Conservation (phyloP, 30 jellyfish, hydroid and myxozoan genomes). For the Aurelia sp. region DNA sequence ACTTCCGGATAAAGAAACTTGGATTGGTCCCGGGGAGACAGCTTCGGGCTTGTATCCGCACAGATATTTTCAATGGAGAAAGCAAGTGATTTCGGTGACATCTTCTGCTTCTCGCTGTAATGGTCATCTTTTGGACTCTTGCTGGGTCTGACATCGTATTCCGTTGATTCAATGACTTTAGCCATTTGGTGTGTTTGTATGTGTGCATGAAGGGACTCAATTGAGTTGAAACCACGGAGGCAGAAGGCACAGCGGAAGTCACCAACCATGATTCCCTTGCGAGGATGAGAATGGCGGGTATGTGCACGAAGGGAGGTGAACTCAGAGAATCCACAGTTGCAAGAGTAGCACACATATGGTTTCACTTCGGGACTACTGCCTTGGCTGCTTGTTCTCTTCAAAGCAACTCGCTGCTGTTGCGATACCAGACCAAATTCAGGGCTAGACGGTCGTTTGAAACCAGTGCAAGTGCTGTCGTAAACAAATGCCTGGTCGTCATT, state of each 20-base stretch:
- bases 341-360: constrained; percentile 88
- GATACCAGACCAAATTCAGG: constrained; percentile 52
- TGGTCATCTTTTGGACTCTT: neutral
- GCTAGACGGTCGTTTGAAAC: constrained; percentile 31
- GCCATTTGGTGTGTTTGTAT: constrained; percentile 7
- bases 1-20: neutral
- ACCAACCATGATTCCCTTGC: constrained; percentile 76
- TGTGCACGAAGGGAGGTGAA: constrained; percentile 92
- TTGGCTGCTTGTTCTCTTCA: constrained; percentile 27
- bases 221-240: constrained; percentile 39
- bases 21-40: neutral
- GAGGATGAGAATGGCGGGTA: constrained; percentile 95
- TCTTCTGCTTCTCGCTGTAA: constrained; percentile 6
- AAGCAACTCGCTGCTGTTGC: constrained; percentile 9
- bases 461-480: neutral
- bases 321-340: constrained; percentile 94
- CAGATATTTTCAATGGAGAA: constrained; percentile 75
- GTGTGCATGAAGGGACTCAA: constrained; percentile 73
- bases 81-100: constrained; percentile 71
- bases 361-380: constrained; percentile 41
- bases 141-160: neutral
- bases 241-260: constrained; percentile 86
- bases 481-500: constrained; percentile 51
- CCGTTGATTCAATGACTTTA: neutral
- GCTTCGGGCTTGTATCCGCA: constrained; percentile 28